Evolutionary conservation across 2,113 vertebrate species (phyloP), one percentile per base, ranked within the genome.

Genomic region (Albula glossodonta): DNA sequence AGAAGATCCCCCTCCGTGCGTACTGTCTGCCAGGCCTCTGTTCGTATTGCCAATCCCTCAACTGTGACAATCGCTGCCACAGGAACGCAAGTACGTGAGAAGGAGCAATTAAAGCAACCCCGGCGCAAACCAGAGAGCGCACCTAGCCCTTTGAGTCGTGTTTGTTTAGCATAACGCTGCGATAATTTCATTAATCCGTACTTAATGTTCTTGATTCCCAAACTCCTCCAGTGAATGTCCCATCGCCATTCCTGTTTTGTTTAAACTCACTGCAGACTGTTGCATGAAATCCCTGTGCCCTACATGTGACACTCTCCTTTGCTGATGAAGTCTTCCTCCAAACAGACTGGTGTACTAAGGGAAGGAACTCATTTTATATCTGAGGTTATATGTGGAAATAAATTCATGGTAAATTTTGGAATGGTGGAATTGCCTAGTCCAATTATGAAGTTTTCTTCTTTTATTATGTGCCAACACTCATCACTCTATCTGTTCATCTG

Each of bases 81-180:
- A 89, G 83, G 85, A 89, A 87, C 48, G 70, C 83, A 82, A 31
- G 74, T 87, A 85, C 86, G 70, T 89, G 88, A 85, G 84, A 89
- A 83, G 84, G 82, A 86, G 80, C 87, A 83, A 88, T 88, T 87
- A 86, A 50, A 80, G 41, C 11, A 63, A 85, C 10, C 84, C 78
- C 17, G n/a, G 5, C 70, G 22, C n/a, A 52, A 60, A n/a, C 13
- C 48, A 13, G 56, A 80, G 52, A 19, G 13, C 3, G 52, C 48
- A n/a, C 15, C 53, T 13, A 22, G 53, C 57, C 51, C 84, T 80
- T 80, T 51, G 41, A 85, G 56, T 50, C 22, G 0, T 60, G 53
- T 80, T 80, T 79, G 77, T 56, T 81, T 48, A 80, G 84, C 19
- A 31, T 53, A 49, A 48, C 48, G 6, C 57, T 17, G 57, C 63